Base-by-base conservation (phyloP, 2,888 invertebrate species). In the Drosophila leonis region DNA sequence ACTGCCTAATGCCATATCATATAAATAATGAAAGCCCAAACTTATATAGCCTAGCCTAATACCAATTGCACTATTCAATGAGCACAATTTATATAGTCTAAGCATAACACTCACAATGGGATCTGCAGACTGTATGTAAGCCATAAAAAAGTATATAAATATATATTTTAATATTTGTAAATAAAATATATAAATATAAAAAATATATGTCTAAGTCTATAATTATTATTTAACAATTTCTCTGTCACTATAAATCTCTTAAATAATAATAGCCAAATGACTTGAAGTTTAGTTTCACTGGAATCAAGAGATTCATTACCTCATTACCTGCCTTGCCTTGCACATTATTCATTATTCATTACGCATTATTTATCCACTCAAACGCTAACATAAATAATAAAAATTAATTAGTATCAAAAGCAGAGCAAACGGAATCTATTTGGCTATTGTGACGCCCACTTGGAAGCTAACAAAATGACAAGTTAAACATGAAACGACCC, bases 391-490 rank as follows among this genome's bases (percentile, higher is more conserved):
- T 49, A 49, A 49, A 49, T 49, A 33, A 49, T 33, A 49, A 49
- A 49, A 49, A 8, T 49, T 49, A 39, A 29, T 55, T 55, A 55
- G 27, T 39, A 29, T 31, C 29, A 42, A 20, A 52, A 42, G 33
- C 13, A 18, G 12, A 29, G 4, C 12, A 6, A n/a, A 18, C 27
- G 13, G 54, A 57, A 9, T 39, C 24, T 35, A 57, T 44, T 12
- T 33, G 7, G 15, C 2, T 56, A 29, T 29, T 33, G 52, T 13
- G 41, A 46, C 56, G 51, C 69, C 73, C 55, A 62, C 44, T 68
- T 37, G 41, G 49, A 42, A 63, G 54, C 62, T 46, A 76, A 75
- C 64, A 51, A 54, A 65, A 66, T 64, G 66, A 72, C 66, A 72
- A 67, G 61, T 55, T 31, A 44, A 63, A 60, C 60, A 41, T 31